A percentile compares a stretch with the other conserved stretches of the same genome.
Conservation (phyloP, 2,113 vertebrate species). For the Leuciscus idus region DNA sequence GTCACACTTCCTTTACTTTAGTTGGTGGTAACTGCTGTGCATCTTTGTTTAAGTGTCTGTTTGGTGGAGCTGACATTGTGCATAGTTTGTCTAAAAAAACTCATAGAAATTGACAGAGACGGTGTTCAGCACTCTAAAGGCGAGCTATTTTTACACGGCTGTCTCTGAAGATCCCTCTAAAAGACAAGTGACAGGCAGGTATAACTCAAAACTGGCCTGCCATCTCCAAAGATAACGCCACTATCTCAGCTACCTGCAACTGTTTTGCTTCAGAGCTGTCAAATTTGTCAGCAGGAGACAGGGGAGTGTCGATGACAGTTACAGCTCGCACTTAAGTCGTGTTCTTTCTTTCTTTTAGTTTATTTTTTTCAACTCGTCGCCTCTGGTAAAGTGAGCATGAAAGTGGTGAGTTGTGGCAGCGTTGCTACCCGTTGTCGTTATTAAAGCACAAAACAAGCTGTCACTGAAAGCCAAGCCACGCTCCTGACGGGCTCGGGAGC, state of each 20-base stretch:
- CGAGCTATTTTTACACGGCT: slow-evolving; percentile 51
- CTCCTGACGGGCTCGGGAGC: slow-evolving; percentile 47
- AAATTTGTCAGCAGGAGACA: slow-evolving; percentile 56
- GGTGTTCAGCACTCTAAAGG: slow-evolving; percentile 36
- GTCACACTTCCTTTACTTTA: slow-evolving; percentile 30
- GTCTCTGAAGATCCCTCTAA: slow-evolving; percentile 49
- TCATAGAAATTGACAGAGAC: slow-evolving; percentile 45
- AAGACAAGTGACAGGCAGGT: slow-evolving; percentile 60
- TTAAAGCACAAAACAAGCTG: slow-evolving; percentile 69
- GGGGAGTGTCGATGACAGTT: slow-evolving; percentile 57
- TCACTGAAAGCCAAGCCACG: slow-evolving; percentile 60
- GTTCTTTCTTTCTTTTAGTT: slow-evolving; percentile 17
- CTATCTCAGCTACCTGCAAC: slow-evolving; percentile 56
- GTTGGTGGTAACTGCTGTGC: slow-evolving; percentile 10
- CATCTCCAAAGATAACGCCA: slow-evolving; percentile 62
- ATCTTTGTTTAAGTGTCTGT: slow-evolving; percentile 42
- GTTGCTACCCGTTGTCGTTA: slow-evolving; percentile 51
- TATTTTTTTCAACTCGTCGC: slow-evolving; percentile 48
- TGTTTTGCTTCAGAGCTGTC: slow-evolving; percentile 57
- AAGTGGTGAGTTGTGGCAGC: slow-evolving; percentile 62
- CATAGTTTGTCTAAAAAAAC: slow-evolving; percentile 49
- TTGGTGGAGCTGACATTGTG: slow-evolving; percentile 42
- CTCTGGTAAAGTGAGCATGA: slow-evolving; percentile 69
- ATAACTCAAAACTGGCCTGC: slow-evolving; percentile 64
- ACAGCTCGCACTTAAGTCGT: slow-evolving; percentile 63